Evolutionary conservation across 1,140 invertebrate species (phyloP).

Genomic region (Nylanderia fulva): DNA sequence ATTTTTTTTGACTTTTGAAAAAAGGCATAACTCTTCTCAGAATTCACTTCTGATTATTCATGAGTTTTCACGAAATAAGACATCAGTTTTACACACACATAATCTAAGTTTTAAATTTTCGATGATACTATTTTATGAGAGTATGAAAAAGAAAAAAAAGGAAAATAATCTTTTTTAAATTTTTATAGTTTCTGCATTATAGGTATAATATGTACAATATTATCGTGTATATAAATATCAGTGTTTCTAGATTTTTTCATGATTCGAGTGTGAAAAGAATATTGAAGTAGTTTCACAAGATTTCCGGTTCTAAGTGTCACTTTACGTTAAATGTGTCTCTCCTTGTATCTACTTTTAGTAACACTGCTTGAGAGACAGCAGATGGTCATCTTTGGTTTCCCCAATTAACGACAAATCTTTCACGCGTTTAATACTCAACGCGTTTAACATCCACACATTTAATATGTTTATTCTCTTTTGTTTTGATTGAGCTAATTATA

Average conservation of each 20-base stretch:
- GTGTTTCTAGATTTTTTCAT: background rate
- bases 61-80: no score
- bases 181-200: background rate
- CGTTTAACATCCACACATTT: no score
- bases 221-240: background rate
- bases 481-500: background rate
- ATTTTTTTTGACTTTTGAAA: no score
- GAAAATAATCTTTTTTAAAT: background rate
- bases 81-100: no score
- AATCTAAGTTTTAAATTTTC: no score
- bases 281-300: background rate
- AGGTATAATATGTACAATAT: background rate
- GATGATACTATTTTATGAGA: background rate
- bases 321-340: constrained; percentile 33
- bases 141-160: background rate
- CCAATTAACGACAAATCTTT: constrained; percentile 43
- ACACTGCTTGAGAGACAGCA: constrained; percentile 38
- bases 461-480: constrained; percentile 27
- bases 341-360: constrained; percentile 42
- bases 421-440: constrained; percentile 28
- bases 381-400: constrained; percentile 56
- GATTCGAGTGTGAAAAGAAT: constrained; percentile 9
- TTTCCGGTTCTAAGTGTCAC: constrained; percentile 33
- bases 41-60: no score
- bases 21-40: no score